Base-by-base conservation (phyloP, 2,113 vertebrate genomes). In the Dicrurus megarhynchus region DNA sequence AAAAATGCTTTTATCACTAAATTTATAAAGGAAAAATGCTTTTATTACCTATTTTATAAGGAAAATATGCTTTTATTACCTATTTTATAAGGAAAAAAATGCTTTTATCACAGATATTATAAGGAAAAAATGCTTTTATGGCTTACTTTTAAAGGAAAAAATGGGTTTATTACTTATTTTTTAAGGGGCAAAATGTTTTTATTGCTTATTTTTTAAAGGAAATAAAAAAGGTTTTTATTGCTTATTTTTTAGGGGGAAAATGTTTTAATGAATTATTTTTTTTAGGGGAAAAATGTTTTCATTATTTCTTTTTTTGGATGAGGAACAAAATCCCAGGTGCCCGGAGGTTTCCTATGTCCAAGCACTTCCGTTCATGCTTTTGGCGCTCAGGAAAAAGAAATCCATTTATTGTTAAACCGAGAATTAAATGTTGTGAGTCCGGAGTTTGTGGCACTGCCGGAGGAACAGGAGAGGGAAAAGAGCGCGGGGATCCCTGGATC, bases 401-500 rank as follows among this genome's bases (percentile, higher is more conserved):
- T 37, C n/a, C 20, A 33, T 9, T 5, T 11, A 4, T 24, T 32
- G 27, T 17, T 32, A 10, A 42, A 8, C 4, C 18, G 19, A 14
- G 6, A 47, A 5, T 1, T 11, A 5, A 64, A 35, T 1, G 13
- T 3, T 16, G 1, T 1, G 10, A 42, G 18, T 16, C 17, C 4
- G n/a, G 64, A 30, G 9, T 33, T 84, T 8, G 8, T 11, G 16
- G 35, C 2, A 28, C 42, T 57, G 64, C 33, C 59, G 12, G 55
- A n/a, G 0, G 13, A 10, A 3, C 6, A 2, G 47, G 22, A 41
- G 27, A 15, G n/a, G 37, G 50, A 47, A 42, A 28, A 59, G 52
- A 52, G 37, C 0, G 1, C 42, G 1, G 35, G 22, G 13, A 41
- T 18, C 6, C 0, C 65, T 16, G 3, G 4, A 22, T 21, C n/a